Evolutionary conservation across 2,888 invertebrate genomes (phyloP), one percentile per base, ranked within the genome.

Genomic region (Sinotaia quadrata): DNA sequence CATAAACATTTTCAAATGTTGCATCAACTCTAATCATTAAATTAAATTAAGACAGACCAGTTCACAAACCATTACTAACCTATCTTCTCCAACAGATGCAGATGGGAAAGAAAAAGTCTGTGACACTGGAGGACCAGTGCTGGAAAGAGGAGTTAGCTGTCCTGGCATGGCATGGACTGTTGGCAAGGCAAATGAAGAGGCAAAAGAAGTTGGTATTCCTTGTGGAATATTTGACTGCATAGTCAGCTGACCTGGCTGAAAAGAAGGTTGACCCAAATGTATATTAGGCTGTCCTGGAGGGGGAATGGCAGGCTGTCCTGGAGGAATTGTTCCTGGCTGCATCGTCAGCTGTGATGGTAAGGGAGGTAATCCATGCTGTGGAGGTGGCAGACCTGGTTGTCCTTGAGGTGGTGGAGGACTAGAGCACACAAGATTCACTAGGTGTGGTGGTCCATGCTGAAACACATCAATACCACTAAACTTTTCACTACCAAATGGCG

Each of bases 361-460:
- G 8, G 66, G 49, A 36, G 63, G 60, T 24, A 67, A 7, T 10
- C 65, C 37, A 18, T 68, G 67, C 4, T n/a, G 41, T 5, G 33
- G 29, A 7, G 61, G 51, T 4, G 47, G 72, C 31, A 59, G 61
- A 18, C 29, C 57, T 8, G 54, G 47, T 44, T 60, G 57, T 34
- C 49, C 63, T 58, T 73, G 73, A 24, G 69, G 57, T 7, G 73
- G 75, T n/a, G 73, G 75, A 10, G 75, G 75, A 31, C 75, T 73
- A 2, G 77, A 71, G n/a, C 70, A 78, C 57, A 85, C 82, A 57
- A 85, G 72, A 65, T 85, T 86, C n/a, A 84, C 80, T 47, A 86
- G 73, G 66, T 86, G 86, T 33, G 84, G 84, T 8, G 86, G 86
- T 2, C 86, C 86, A 77, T 86, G 85, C 86, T 86, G 75, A 29